Evolutionary conservation across 2,888 invertebrate genomes (phyloP), one percentile per base, ranked within the genome.

Genomic region (Corythucha ciliata): DNA sequence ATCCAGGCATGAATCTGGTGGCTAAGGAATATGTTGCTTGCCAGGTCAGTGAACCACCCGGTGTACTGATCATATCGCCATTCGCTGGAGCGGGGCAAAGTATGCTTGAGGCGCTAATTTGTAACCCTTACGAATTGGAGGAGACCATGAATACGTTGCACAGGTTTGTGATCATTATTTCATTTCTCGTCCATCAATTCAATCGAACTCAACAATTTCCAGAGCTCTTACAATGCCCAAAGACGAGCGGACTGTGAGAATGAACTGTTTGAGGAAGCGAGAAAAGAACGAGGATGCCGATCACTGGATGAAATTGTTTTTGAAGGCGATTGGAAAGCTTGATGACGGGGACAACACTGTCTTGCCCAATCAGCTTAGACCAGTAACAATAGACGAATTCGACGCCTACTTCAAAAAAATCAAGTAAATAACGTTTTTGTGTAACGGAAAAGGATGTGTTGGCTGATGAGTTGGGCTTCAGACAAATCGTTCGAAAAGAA

Each of bases 11-110:
- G 90, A 91, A 91, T 69, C 74, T 91, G 48, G 90, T 91, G 0
- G 90, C 90, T 6, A 91, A 91, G 66, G 91, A 91, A 67, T 91
- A 88, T 65, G 90, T 90, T 1, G 91, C 91, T 1, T 90, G 90
- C 64, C 89, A 91, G 69, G 88, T 89, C 27, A 88, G 88, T 63
- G 77, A 77, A 21, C 81, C 84, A 0, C 88, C 84, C 0, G 91
- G 91, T 2, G 90, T 91, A 1, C 69, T 91, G 29, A 84, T 91
- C 44, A 81, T 91, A 7, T 90, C 90, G 0, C 90, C 90, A 0
- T 91, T 91, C 65, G 90, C 91, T 51, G 91, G 91, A 1, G 90
- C 91, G 5, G 89, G 89, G 1, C 89, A 90, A 68, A 89, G 86
- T 75, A 90, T 91, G 90, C 89, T 89, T 69, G 90, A 91, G 66